Conservation (phyloP, 2,797 vertebrate genomes). For the Melopsittacus undulatus region DNA sequence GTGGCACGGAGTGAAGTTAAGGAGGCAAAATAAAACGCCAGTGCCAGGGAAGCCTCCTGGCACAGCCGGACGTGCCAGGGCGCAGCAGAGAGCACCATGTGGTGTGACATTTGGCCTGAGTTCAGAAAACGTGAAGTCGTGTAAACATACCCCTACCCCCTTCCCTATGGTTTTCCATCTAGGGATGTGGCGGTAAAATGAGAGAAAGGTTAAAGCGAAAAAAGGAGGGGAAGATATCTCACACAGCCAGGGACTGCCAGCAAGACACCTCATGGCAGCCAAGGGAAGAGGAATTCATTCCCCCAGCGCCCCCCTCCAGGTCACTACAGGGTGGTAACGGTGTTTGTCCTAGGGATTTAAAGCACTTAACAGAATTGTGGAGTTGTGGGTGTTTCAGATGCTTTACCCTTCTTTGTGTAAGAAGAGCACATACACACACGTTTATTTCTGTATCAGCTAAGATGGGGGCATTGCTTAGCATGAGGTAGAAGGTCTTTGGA, state of each 20-base stretch:
- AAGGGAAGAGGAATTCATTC: background rate
- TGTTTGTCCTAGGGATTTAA: background rate
- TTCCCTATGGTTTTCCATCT: background rate
- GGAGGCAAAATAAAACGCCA: too few species aligned
- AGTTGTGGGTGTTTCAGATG: rapidly evolving
- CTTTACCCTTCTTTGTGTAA: background rate
- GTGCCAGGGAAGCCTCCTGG: background rate
- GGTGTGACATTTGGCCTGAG: rapidly evolving
- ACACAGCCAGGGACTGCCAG: rapidly evolving
- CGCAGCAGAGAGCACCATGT: rapidly evolving
- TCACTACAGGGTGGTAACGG: background rate
- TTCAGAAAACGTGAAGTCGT: rapidly evolving
- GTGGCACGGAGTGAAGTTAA: background rate
- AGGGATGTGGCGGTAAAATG: background rate
- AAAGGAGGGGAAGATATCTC: background rate
- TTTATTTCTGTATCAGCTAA: rapidly evolving
- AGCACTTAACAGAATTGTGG: rapidly evolving
- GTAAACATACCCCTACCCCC: too few species aligned
- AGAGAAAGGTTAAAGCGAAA: background rate
- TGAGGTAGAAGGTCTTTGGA: background rate
- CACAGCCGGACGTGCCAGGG: rapidly evolving
- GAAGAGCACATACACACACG: background rate
- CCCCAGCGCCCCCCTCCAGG: rapidly evolving
- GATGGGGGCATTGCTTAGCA: too few species aligned
- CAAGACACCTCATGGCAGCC: rapidly evolving